phyloP scores from a whole-genome alignment of 2,113 vertebrate genomes.

The Eubucco bourcierii region DNA sequence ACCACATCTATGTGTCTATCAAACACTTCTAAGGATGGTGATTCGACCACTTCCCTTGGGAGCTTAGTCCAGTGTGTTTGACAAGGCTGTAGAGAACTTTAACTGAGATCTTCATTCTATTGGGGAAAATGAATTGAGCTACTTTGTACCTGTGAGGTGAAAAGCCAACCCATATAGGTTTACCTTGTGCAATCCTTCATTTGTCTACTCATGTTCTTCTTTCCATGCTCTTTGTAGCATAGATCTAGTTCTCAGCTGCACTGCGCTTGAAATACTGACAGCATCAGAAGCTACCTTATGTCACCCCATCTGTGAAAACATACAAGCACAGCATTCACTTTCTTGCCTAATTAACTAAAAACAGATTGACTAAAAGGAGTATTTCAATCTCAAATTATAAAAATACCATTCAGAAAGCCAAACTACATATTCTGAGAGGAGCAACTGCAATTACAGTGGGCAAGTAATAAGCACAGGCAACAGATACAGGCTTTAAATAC shows the following conservation, averaged over 20 bases:
- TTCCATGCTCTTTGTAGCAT: background rate
- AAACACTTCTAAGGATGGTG: too few relatives aligned
- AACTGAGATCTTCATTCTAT: background rate
- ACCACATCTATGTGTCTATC: too few relatives aligned
- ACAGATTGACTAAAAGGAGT: background rate
- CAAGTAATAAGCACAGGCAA: background rate
- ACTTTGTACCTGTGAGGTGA: background rate
- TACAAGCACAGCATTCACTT: background rate
- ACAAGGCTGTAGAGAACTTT: background rate
- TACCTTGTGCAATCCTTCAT: background rate
- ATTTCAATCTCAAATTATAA: background rate
- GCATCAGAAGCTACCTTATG: background rate
- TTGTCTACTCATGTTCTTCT: background rate
- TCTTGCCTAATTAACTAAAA: slow-evolving; percentile 18
- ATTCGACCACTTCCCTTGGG: too few relatives aligned
- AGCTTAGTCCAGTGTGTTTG: too few relatives aligned
- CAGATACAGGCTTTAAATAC: background rate
- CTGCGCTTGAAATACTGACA: background rate
- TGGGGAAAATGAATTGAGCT: background rate
- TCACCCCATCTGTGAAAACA: background rate
- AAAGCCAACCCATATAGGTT: background rate
- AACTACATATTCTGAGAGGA: background rate
- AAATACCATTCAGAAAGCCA: background rate
- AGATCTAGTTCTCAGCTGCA: background rate
- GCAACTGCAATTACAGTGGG: background rate